Base-by-base conservation (phyloP, 2,113 vertebrate genomes). In the Gobio gobio region DNA sequence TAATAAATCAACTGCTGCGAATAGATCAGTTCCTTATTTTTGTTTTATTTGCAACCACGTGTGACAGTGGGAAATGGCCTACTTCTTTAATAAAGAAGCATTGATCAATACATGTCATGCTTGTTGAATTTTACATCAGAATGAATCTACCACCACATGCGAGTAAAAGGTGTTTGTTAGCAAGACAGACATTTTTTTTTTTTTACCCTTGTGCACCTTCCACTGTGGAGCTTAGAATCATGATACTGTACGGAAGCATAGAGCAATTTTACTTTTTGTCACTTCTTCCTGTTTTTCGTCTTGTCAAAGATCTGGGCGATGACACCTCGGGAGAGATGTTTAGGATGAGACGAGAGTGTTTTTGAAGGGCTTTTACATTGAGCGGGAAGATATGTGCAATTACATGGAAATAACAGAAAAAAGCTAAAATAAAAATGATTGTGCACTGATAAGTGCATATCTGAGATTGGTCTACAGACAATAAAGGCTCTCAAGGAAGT, bases 21-120 rank as follows among this genome's bases (percentile, higher is more conserved):
- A 40, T 40, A 7, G 40, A 40, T 40, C 40, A 40, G 36, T 40
- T 47, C 43, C 2, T 10, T 45, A 12, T 49, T 49, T 47, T 10
- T 2, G 29, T 47, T 47, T 49, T 49, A 13, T 13, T 49, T 49
- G 3, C 47, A 49, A 13, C 12, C 47, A 12, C 2, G 47, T 10
- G 9, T 49, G 10, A 47, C 10, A 47, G 81, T 80, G 83, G 80
- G 78, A 75, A 36, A 85, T 84, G 66, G 66, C 87, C 87, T 89
- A 88, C 81, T 87, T 91, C 36, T 91, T 90, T 86, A 90, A 80
- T 88, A 91, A 87, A 90, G 81, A 59, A 88, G 22, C 45, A 49
- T 54, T 80, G 86, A 91, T 88, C 89, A 91, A 91, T 90, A 90
- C 78, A 86, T 87, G 85, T 89, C 86, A 58, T 76, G 80, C 86